A percentile compares a stretch with the other conserved stretches of the same genome.
These are phyloP conservation scores for Diogma glabrata DNA, from an alignment of 2,888 invertebrate genomes.

Conservation along the genomic window DNA sequence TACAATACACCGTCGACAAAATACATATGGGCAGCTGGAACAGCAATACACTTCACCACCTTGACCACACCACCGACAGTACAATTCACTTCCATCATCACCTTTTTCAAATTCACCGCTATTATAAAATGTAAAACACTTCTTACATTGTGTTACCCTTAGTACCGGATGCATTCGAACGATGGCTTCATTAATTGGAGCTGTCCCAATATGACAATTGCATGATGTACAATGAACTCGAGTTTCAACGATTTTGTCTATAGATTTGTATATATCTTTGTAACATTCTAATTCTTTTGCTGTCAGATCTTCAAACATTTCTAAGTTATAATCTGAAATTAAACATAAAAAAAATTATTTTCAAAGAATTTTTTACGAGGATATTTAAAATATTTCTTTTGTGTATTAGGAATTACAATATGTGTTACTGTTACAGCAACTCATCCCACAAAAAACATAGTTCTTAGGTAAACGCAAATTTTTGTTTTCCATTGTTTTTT, in stretches of 20 bases:
- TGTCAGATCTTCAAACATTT: slow-evolving; percentile 43
- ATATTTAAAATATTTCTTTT: too few species aligned
- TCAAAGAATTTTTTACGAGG: too few species aligned
- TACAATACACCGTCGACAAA: slow-evolving; percentile 66
- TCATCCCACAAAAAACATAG: too few species aligned
- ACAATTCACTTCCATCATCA: slow-evolving; percentile 71
- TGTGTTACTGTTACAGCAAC: too few species aligned
- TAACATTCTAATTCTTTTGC: slow-evolving; percentile 44
- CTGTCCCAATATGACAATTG: slow-evolving; percentile 61
- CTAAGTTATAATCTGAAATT: slow-evolving; percentile 26
- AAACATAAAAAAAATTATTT: too few species aligned
- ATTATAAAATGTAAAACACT: slow-evolving; percentile 65
- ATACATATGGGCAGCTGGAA: slow-evolving; percentile 60
- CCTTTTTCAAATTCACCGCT: slow-evolving; percentile 74
- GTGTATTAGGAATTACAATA: too few species aligned
- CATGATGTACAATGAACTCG: slow-evolving; percentile 57
- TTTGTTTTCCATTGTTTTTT: too few species aligned
- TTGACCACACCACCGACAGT: slow-evolving; percentile 76
- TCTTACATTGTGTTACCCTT: slow-evolving; percentile 56
- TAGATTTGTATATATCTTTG: too few species aligned
- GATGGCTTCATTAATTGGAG: slow-evolving; percentile 47
- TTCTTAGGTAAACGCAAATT: too few species aligned
- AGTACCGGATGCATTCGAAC: slow-evolving; percentile 63
- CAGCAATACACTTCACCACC: slow-evolving; percentile 70
- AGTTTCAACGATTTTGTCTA: not conserved